A percentile compares a stretch with the other conserved stretches of the same genome.
Evolutionary conservation across 2,888 invertebrate species (phyloP).

Genomic region (Dichetophora obliterata): DNA sequence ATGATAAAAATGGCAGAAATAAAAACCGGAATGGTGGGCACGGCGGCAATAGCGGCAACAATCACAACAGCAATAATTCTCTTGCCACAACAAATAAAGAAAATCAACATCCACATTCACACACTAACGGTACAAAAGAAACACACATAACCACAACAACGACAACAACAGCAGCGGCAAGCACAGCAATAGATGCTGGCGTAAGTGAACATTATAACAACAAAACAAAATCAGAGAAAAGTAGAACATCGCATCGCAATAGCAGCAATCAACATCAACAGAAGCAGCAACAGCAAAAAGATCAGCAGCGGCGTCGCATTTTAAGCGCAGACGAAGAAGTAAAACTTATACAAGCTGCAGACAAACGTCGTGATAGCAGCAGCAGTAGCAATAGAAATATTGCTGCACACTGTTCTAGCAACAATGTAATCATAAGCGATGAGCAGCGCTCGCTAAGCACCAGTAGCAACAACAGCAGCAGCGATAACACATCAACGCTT

Average conservation of each 20-base stretch:
- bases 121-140: conserved; percentile 49
- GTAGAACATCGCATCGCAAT: conserved; percentile 33
- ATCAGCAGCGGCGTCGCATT: conserved; percentile 53
- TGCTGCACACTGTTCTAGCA: conserved; percentile 14
- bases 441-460: conserved; percentile 55
- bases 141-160: conserved; percentile 41
- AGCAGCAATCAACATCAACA: conserved; percentile 53
- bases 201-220: conserved; percentile 41
- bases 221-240: conserved; percentile 46
- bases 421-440: conserved; percentile 42
- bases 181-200: conserved; percentile 41
- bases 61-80: conserved; percentile 56
- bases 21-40: conserved; percentile 65
- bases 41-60: conserved; percentile 46
- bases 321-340: conserved; percentile 56
- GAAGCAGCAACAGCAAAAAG: conserved; percentile 64
- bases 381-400: conserved; percentile 51
- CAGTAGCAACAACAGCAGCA: conserved; percentile 50
- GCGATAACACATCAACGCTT: conserved; percentile 54
- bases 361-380: conserved; percentile 49
- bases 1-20: conserved; percentile 70
- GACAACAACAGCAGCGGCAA: conserved; percentile 41
- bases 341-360: conserved; percentile 56
- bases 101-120: conserved; percentile 55
- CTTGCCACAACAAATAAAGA: conserved; percentile 55